These are phyloP conservation scores for Pithys albifrons DNA, from an alignment of 2,113 vertebrate genomes.

Conservation along the genomic window DNA sequence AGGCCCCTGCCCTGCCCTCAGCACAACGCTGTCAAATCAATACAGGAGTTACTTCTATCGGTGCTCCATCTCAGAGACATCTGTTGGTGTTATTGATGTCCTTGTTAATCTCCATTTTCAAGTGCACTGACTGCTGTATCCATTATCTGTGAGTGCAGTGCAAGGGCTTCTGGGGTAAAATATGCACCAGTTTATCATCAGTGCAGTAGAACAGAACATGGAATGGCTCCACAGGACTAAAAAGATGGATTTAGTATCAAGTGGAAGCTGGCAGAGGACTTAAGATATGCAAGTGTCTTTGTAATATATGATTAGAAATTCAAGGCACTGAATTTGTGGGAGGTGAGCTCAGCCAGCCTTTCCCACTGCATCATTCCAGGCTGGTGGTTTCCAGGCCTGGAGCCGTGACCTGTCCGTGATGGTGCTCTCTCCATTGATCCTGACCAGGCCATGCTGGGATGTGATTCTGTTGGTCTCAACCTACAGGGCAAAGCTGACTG, in stretches of 20 bases:
- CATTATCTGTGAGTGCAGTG: background rate
- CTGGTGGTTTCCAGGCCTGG: background rate
- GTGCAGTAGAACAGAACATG: background rate
- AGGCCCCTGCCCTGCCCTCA: background rate
- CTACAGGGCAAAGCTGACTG: background rate
- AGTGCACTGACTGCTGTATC: background rate
- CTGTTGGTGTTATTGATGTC: background rate
- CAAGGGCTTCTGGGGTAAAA: background rate
- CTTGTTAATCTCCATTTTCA: background rate
- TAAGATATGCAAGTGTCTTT: background rate
- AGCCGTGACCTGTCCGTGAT: background rate
- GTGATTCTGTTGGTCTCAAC: background rate
- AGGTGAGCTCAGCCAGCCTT: background rate
- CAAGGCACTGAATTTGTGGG: background rate
- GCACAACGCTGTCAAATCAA: background rate
- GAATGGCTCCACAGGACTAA: background rate
- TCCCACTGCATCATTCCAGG: background rate
- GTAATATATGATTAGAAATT: background rate
- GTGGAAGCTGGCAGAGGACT: background rate
- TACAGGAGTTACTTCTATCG: background rate
- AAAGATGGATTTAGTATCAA: background rate
- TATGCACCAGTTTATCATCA: background rate
- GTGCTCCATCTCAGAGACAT: background rate
- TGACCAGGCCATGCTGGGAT: rapidly evolving
- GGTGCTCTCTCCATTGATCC: background rate